Evolutionary conservation across 2,888 invertebrate genomes (phyloP).

Genomic region (Lochmaea capreae): DNA sequence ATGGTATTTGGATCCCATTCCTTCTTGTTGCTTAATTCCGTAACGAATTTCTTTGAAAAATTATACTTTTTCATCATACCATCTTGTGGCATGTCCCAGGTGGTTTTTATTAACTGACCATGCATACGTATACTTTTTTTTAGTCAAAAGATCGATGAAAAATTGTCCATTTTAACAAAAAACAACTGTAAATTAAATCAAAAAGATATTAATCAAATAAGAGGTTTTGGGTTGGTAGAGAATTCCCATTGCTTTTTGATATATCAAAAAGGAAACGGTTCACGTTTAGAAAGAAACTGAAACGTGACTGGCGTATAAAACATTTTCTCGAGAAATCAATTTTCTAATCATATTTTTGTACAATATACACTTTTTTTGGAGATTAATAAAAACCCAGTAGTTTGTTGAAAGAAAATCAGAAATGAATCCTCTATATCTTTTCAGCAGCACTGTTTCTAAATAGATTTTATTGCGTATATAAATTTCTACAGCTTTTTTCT

Average conservation of each 20-base stretch:
- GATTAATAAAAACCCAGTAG: too few relatives aligned
- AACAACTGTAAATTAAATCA: not conserved
- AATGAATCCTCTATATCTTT: not conserved
- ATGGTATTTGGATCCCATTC: too few relatives aligned
- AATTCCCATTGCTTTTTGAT: not conserved
- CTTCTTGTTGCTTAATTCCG: too few relatives aligned
- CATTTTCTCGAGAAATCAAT: too few relatives aligned
- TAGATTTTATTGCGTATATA: conserved; percentile 13
- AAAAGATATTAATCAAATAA: conserved; percentile 17
- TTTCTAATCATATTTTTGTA: too few relatives aligned
- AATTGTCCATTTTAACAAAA: not conserved
- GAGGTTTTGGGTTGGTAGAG: not conserved
- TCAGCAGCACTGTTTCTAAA: not conserved
- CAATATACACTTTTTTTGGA: too few relatives aligned
- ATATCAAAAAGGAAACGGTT: not conserved
- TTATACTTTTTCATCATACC: too few relatives aligned
- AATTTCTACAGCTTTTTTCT: not conserved
- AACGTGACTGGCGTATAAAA: not conserved
- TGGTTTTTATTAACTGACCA: too few relatives aligned
- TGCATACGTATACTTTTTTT: not conserved
- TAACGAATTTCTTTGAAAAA: too few relatives aligned
- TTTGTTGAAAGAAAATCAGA: not conserved
- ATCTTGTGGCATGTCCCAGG: too few relatives aligned
- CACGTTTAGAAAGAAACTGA: not conserved
- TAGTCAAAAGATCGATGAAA: not conserved